Conservation (phyloP, 2,113 vertebrate species). For the Accipiter virgatus region DNA sequence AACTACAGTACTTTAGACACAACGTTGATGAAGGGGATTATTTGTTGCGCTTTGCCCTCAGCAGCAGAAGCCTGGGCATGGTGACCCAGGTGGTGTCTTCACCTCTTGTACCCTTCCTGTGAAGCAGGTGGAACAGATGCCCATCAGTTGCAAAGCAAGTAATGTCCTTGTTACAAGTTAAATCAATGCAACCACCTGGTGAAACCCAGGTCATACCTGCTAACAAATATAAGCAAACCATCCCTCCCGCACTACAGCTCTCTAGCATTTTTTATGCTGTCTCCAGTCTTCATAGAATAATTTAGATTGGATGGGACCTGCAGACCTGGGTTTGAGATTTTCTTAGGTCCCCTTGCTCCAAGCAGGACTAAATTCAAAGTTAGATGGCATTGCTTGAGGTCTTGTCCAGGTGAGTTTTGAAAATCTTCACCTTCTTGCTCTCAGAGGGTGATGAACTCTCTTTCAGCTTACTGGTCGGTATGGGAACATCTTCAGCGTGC, state of each 20-base stretch:
- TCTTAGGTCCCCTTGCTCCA: background rate
- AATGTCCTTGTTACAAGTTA: background rate
- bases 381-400: background rate
- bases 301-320: background rate
- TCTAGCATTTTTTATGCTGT: background rate
- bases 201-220: background rate
- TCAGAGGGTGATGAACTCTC: background rate
- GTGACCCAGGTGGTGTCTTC: background rate
- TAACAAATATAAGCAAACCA: background rate
- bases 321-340: background rate
- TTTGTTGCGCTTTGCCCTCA: background rate
- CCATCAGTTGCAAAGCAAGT: background rate
- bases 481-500: conserved; percentile 79
- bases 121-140: background rate
- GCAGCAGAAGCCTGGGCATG: background rate
- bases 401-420: background rate
- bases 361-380: background rate
- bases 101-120: background rate
- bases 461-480: conserved; percentile 79
- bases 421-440: background rate
- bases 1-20: background rate
- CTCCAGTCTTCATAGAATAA: background rate
- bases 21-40: background rate
- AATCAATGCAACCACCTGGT: background rate
- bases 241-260: background rate